phyloP scores from a whole-genome alignment of 2,888 invertebrate species.

The Reticulitermes lucifugus region DNA sequence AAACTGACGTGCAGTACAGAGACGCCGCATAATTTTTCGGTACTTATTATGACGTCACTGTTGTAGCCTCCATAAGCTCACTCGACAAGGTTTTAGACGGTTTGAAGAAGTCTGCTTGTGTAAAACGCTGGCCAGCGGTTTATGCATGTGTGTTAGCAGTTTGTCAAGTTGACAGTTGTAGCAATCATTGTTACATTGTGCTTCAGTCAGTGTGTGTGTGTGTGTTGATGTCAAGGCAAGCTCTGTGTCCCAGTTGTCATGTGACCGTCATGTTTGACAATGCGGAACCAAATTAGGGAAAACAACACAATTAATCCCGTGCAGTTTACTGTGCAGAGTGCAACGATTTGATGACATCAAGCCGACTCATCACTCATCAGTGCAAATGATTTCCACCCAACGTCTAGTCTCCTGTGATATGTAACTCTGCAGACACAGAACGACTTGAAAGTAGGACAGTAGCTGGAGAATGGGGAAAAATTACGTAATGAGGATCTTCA shows the following conservation, averaged over 20 bases:
- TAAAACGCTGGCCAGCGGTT: too few relatives aligned
- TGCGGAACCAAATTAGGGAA: slow-evolving; percentile 27
- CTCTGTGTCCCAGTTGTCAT: neutral
- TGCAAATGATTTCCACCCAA: neutral
- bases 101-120: too few relatives aligned
- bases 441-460: neutral
- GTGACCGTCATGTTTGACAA: slow-evolving; percentile 18
- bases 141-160: too few relatives aligned
- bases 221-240: neutral
- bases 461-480: too few relatives aligned
- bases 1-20: too few relatives aligned
- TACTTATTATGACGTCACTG: too few relatives aligned
- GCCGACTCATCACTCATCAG: slow-evolving; percentile 8
- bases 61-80: too few relatives aligned
- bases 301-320: slow-evolving; percentile 17
- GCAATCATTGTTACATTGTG: neutral
- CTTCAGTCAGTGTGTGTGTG: neutral
- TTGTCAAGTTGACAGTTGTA: neutral
- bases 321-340: slow-evolving; percentile 16
- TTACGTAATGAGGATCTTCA: too few relatives aligned
- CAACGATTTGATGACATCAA: slow-evolving; percentile 3
- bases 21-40: too few relatives aligned
- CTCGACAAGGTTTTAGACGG: too few relatives aligned
- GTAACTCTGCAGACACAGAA: neutral
- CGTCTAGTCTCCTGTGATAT: neutral